Evolutionary conservation across 2,113 vertebrate genomes (phyloP), one percentile per base, ranked within the genome.

Genomic region (Corythoichthys intestinalis): DNA sequence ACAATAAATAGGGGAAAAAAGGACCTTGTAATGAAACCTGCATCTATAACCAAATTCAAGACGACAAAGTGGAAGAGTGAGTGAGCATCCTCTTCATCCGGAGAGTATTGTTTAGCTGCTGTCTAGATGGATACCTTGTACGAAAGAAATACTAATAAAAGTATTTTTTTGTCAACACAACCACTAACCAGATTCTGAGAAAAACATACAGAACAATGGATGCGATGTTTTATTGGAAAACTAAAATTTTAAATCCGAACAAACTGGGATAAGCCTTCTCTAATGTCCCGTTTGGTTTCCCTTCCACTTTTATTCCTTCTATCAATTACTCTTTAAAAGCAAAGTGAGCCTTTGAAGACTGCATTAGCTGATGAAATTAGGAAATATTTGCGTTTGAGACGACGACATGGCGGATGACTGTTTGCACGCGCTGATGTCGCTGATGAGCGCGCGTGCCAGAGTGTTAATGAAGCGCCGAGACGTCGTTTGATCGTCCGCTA

Each of bases 401-500:
- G 28, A 2, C 34, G 12, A 7, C 28, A 4, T 35, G 4, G 11
- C 34, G 34, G 59, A n/a, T 62, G 35, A 63, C 60, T 73, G 2
- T 2, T 38, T 56, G 2, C 34, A 2, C 10, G 56, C 39, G 38
- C 37, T 17, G 53, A 56, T 65, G 58, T 5, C 56, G 57, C 47
- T 71, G 14, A 72, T 78, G 65, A 62, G 1, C 34, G 41, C 44
- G 73, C 38, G 53, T 60, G 57, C 53, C n/a, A 63, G 60, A 65
- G 52, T 34, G 61, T 66, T 56, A 74, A 72, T 66, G 61, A 71
- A 67, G 69, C 9, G 66, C 66, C 65, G 52, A 39, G 47, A 72
- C 66, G 59, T 56, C 68, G 67, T 87, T 82, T 87, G 77, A 83
- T 87, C 83, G 72, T 64, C 59, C 63, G 48, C 74, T 86, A 83